Evolutionary conservation across 2,888 invertebrate species (phyloP).

Genomic region (Netelia fuscicornis): DNA sequence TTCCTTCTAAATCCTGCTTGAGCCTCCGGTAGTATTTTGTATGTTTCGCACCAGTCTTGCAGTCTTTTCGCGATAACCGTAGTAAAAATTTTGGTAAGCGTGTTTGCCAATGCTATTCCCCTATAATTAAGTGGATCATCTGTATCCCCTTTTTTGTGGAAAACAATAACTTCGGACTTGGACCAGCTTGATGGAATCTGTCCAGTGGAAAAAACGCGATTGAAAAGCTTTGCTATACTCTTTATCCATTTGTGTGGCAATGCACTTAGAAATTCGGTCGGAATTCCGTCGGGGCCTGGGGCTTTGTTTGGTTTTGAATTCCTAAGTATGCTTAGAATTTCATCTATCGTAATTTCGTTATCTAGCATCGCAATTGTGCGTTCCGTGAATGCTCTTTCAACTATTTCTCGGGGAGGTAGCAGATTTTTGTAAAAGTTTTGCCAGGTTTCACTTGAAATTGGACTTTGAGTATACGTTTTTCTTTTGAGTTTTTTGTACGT

Average conservation of each 20-base stretch:
- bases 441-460: not conserved
- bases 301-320: slow-evolving; percentile 61
- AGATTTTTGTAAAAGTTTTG: not conserved
- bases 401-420: not conserved
- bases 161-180: slow-evolving; percentile 67
- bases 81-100: slow-evolving; percentile 73
- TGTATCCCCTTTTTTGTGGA: slow-evolving; percentile 74
- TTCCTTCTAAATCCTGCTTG: slow-evolving; percentile 66
- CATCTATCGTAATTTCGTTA: not conserved
- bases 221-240: slow-evolving; percentile 51
- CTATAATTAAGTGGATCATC: slow-evolving; percentile 72
- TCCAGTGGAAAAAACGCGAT: slow-evolving; percentile 50
- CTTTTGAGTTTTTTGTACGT: slow-evolving; percentile 15
- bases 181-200: slow-evolving; percentile 61
- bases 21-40: slow-evolving; percentile 60
- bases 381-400: not conserved
- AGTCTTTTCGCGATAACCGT: slow-evolving; percentile 65
- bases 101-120: slow-evolving; percentile 72
- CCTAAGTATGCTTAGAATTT: slow-evolving; percentile 13
- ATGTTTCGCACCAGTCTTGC: slow-evolving; percentile 53
- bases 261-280: slow-evolving; percentile 51
- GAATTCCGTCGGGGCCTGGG: slow-evolving; percentile 67
- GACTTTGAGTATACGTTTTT: not conserved
- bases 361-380: not conserved
- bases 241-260: slow-evolving; percentile 29